Conservation (phyloP, 2,888 invertebrate genomes). For the Conomelus anceps region DNA sequence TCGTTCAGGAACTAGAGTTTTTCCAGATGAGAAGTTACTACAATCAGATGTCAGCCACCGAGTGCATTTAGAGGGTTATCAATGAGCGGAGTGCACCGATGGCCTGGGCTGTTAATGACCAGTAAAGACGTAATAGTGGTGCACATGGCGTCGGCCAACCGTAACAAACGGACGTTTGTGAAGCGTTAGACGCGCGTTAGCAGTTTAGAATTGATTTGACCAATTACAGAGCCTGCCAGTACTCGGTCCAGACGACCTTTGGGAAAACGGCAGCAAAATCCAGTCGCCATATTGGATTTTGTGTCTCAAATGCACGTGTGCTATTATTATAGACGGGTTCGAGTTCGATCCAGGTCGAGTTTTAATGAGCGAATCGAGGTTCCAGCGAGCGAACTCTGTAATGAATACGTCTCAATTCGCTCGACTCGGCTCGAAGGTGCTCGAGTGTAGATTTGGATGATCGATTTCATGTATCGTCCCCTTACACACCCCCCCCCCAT, state of each 20-base stretch:
- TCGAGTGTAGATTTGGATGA: neutral
- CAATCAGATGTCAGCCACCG: too few relatives aligned
- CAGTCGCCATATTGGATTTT: neutral
- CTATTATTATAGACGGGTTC: neutral
- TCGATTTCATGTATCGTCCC: neutral
- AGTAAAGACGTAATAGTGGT: neutral
- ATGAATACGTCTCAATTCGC: neutral
- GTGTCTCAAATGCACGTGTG: too few relatives aligned
- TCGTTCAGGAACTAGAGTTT: too few relatives aligned
- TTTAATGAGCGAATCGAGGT: neutral
- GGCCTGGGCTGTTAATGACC: neutral
- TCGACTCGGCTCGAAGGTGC: neutral
- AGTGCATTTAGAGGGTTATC: too few relatives aligned
- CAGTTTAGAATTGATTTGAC: neutral
- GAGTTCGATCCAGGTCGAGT: neutral
- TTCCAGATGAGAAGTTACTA: too few relatives aligned
- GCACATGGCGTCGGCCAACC: neutral
- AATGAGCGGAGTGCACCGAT: too few relatives aligned
- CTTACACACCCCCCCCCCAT: too few relatives aligned
- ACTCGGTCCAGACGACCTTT: too few relatives aligned
- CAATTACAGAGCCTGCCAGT: neutral
- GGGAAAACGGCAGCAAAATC: neutral
- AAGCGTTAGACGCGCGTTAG: neutral
- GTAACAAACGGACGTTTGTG: neutral
- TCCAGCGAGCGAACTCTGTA: neutral